Evolutionary conservation across 2,888 invertebrate genomes (phyloP), one percentile per base, ranked within the genome.

Genomic region (Nasonia oneida): DNA sequence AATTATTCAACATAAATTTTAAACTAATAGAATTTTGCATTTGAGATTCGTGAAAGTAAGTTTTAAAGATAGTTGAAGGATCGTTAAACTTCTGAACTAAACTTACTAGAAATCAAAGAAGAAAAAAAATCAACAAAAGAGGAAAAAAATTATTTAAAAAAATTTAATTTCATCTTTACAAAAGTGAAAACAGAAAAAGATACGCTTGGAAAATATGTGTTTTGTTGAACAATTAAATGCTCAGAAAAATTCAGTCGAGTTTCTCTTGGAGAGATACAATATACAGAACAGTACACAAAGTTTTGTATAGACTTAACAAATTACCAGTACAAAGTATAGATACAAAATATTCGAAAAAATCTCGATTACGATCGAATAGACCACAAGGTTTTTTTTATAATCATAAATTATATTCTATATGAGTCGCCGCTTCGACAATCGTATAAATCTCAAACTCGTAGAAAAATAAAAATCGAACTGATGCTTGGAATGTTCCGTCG

Each of bases 391-490:
- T 73, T 47, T 12, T 47, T 75, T 70, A 50, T 75, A 86, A 84
- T 78, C 61, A 29, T 84, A 87, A 87, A 87, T 84, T 81, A 86
- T 81, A 87, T 23, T 50, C 81, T 84, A 84, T 53, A 50, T 57
- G 70, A 84, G 81, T 80, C 47, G 57, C 47, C 71, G 74, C 82
- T 47, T 83, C 15, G 70, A 81, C 75, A 84, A 81, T 84, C 53
- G 71, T 87, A 87, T 39, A 87, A 86, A 87, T 82, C 78, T 85
- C 77, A 81, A 85, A 84, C 47, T 81, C 64, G 61, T 83, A 87
- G 80, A 87, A 85, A 87, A 85, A 85, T 83, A 87, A 87, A 80
- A 82, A 74, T 81, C 18, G 64, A 86, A 86, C 78, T 84, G 85
- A 74, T 76, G 42, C 53, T 84, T 86, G 87, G 86, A 87, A 87